Evolutionary conservation across 2,888 invertebrate genomes (phyloP).

Genomic region (Drosophila leonis): DNA sequence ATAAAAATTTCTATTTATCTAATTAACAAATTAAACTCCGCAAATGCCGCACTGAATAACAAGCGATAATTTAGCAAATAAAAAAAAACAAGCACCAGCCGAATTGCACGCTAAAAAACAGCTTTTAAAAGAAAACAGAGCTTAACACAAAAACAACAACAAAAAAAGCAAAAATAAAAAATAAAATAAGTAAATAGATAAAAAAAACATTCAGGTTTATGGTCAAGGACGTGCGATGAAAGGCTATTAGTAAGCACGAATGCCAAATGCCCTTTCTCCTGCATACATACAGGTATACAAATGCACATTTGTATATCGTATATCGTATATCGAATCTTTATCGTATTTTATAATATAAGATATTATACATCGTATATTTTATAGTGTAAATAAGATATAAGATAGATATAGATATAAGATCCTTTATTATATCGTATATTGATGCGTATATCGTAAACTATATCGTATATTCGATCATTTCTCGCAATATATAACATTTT

Average conservation of each 20-base stretch:
- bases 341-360: background rate
- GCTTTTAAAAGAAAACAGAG: conserved; percentile 53
- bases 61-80: conserved; percentile 70
- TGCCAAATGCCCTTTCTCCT: conserved; percentile 15
- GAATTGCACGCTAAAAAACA: conserved; percentile 51
- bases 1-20: conserved; percentile 65
- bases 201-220: conserved; percentile 52
- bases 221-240: conserved; percentile 68
- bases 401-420: no score
- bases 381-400: no score
- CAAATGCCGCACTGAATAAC: conserved; percentile 58
- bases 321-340: background rate
- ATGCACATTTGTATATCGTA: background rate
- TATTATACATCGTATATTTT: background rate
- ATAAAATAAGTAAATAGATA: conserved; percentile 11
- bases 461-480: background rate
- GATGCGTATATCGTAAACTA: background rate
- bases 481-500: background rate
- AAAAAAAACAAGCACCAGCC: conserved; percentile 22
- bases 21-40: conserved; percentile 69
- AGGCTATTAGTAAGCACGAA: background rate
- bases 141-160: conserved; percentile 28
- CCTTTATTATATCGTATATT: background rate
- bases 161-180: background rate
- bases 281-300: background rate